Conservation (phyloP, 2,113 vertebrate genomes). For the Chelonoidis abingdonii region DNA sequence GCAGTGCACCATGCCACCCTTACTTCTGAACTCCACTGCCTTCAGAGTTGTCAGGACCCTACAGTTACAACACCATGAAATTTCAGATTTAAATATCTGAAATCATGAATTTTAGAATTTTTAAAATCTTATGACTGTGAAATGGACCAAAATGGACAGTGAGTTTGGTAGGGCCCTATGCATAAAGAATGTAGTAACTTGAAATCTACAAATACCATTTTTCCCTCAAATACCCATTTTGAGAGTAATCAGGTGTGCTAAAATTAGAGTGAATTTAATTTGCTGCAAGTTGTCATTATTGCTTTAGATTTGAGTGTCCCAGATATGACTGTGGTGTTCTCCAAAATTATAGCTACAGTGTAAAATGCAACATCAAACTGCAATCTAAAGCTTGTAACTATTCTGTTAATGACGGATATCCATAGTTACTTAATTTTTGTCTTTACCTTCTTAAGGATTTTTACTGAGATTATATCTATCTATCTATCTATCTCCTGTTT, state of each 20-base stretch:
- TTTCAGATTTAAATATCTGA: too few species aligned
- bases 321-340: neutral
- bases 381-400: neutral
- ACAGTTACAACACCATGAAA: too few species aligned
- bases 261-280: neutral
- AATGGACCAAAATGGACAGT: too few species aligned
- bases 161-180: too few species aligned
- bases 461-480: neutral
- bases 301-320: neutral
- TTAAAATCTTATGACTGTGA: too few species aligned
- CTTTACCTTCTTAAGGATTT: neutral
- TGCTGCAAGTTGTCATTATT: neutral
- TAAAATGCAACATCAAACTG: neutral
- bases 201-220: neutral
- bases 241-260: neutral
- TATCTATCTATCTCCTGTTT: conserved; percentile 19
- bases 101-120: too few species aligned
- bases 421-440: neutral
- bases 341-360: neutral
- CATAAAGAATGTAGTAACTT: neutral
- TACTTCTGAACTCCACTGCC: too few species aligned
- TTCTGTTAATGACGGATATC: neutral
- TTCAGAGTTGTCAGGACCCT: too few species aligned
- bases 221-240: neutral
- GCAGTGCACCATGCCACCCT: too few species aligned